These are phyloP conservation scores for Enteromius thamalakanensis DNA, from an alignment of 2,797 vertebrate genomes.

Conservation along the genomic window DNA sequence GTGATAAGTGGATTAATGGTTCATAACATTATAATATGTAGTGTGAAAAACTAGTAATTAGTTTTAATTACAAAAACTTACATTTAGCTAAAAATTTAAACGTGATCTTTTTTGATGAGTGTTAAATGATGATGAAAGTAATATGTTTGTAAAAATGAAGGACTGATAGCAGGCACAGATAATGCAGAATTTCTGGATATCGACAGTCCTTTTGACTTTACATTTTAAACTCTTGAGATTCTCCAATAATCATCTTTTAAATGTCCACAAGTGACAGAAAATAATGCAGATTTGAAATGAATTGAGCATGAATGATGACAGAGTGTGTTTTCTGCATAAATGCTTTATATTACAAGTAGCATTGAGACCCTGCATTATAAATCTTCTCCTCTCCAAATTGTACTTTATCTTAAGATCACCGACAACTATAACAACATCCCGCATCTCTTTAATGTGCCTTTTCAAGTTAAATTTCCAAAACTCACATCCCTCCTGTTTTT, in stretches of 20 bases:
- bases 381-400: not conserved
- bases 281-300: not conserved
- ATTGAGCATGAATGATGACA: not conserved
- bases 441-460: not conserved
- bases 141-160: not conserved
- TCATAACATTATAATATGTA: not conserved
- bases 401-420: not conserved
- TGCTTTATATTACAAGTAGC: not conserved
- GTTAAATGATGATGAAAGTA: not conserved
- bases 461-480: not conserved
- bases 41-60: not conserved
- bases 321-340: not conserved
- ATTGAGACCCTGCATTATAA: not conserved
- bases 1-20: not conserved
- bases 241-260: not conserved
- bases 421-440: not conserved
- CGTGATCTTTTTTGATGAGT: not conserved
- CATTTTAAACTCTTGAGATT: not conserved
- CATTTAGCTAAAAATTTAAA: not conserved
- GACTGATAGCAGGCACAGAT: not conserved
- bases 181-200: not conserved
- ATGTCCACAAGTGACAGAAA: not conserved
- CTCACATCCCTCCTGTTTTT: constrained; percentile 11
- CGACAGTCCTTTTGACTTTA: not conserved
- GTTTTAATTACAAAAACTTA: not conserved